phyloP scores from a whole-genome alignment of 2,888 invertebrate genomes.

The Scotopteryx bipunctaria region DNA sequence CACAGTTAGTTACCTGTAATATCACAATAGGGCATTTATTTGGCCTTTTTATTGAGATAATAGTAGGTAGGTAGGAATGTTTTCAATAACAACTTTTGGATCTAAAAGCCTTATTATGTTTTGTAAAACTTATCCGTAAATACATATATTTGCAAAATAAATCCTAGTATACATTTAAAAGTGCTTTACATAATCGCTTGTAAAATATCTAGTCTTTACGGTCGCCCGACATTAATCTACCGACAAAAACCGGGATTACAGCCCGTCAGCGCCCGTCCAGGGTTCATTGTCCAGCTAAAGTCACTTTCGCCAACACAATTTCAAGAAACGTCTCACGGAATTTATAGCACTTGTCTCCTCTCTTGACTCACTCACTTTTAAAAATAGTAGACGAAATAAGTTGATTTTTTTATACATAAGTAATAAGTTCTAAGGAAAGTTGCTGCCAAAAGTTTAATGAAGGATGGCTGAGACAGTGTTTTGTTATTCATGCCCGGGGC shows the following conservation, averaged over 20 bases:
- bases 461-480: conserved; percentile 41
- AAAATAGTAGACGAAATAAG: conserved; percentile 40
- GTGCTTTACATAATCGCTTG: not conserved
- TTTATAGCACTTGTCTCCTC: conserved; percentile 40
- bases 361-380: conserved; percentile 39
- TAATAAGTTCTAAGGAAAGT: conserved; percentile 46
- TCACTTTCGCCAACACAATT: conserved; percentile 63
- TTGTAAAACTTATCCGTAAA: no score
- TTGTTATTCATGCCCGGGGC: conserved; percentile 33
- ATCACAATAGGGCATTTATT: no score
- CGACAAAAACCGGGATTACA: conserved; percentile 64
- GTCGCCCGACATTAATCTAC: conserved; percentile 55
- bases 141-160: no score
- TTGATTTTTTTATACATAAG: conserved; percentile 42
- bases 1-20: no score
- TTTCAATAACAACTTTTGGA: no score
- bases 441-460: conserved; percentile 48
- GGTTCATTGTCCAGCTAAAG: conserved; percentile 62
- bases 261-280: conserved; percentile 54
- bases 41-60: no score
- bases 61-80: no score
- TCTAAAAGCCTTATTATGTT: no score
- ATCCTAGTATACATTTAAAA: not conserved
- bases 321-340: conserved; percentile 46
- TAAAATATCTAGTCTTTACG: conserved; percentile 3